Evolutionary conservation across 2,797 vertebrate species (phyloP).

Genomic region (Halcyon leucocephala): DNA sequence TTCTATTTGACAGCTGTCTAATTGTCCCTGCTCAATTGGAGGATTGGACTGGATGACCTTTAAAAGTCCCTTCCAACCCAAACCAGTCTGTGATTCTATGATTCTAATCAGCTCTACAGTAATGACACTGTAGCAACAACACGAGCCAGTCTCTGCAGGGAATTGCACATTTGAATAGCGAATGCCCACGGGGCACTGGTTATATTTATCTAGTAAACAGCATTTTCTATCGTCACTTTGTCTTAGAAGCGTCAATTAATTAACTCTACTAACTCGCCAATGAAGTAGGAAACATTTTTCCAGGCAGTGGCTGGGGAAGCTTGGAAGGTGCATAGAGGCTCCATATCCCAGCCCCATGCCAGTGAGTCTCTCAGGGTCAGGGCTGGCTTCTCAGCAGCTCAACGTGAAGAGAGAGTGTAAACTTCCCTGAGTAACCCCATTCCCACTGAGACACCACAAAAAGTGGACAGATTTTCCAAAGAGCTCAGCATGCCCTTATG

Average conservation of each 20-base stretch:
- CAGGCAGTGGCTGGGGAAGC: background rate
- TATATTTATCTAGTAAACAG: constrained; percentile 12
- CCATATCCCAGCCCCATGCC: background rate
- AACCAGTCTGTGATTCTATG: background rate
- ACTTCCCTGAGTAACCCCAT: background rate
- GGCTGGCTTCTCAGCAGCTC: background rate
- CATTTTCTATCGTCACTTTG: background rate
- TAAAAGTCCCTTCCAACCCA: background rate
- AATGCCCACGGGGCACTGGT: background rate
- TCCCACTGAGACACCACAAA: background rate
- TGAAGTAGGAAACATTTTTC: background rate
- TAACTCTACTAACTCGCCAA: background rate
- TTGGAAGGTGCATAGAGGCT: background rate
- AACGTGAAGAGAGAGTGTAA: background rate
- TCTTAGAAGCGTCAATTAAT: background rate
- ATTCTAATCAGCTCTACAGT: background rate
- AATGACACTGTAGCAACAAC: background rate
- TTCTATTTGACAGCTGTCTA: background rate
- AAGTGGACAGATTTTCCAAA: background rate
- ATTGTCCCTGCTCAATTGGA: background rate
- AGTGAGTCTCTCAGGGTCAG: background rate
- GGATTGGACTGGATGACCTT: background rate
- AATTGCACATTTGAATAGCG: background rate
- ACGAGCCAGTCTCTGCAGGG: background rate
- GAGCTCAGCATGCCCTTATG: rapidly evolving